Evolutionary conservation across 1,140 invertebrate species (phyloP).

Genomic region (Drosophila insularis): DNA sequence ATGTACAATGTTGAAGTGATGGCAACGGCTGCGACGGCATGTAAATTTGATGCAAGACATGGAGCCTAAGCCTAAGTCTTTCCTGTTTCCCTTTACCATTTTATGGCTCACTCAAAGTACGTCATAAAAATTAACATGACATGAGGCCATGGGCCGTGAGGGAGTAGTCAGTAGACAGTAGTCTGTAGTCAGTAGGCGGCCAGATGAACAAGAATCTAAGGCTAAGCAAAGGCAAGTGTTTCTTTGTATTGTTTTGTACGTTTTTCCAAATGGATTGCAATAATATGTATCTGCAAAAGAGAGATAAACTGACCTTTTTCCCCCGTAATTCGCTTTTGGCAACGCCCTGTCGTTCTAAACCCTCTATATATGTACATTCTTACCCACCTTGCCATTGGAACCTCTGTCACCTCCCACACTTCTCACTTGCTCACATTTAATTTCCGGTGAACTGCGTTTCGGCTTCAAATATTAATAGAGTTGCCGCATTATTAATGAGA

Average conservation of each 20-base stretch:
- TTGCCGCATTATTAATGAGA: slow-evolving; percentile 72
- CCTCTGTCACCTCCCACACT: background rate
- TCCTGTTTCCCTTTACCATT: slow-evolving; percentile 34
- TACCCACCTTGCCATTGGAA: background rate
- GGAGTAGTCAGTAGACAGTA: too few relatives aligned
- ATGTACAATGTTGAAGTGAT: slow-evolving; percentile 6
- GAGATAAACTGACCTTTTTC: too few relatives aligned
- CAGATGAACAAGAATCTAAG: too few relatives aligned
- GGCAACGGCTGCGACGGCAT: slow-evolving; percentile 29
- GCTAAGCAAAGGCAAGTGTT: too few relatives aligned
- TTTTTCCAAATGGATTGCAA: too few relatives aligned
- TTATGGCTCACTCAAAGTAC: slow-evolving; percentile 74
- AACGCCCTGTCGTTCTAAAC: background rate
- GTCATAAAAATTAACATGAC: slow-evolving; percentile 76
- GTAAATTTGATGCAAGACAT: slow-evolving; percentile 74
- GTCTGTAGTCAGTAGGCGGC: too few relatives aligned
- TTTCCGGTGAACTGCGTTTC: slow-evolving; percentile 64
- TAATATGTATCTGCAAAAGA: too few relatives aligned
- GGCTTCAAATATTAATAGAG: slow-evolving; percentile 76
- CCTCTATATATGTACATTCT: background rate
- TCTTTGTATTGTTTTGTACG: too few relatives aligned
- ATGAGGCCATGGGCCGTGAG: slow-evolving; percentile 4
- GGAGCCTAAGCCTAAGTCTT: slow-evolving; percentile 28
- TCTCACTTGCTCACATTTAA: slow-evolving; percentile 59
- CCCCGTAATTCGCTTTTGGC: background rate